Evolutionary conservation across 1,140 invertebrate genomes (phyloP), one percentile per base, ranked within the genome.

Genomic region (Microplitis demolitor): DNA sequence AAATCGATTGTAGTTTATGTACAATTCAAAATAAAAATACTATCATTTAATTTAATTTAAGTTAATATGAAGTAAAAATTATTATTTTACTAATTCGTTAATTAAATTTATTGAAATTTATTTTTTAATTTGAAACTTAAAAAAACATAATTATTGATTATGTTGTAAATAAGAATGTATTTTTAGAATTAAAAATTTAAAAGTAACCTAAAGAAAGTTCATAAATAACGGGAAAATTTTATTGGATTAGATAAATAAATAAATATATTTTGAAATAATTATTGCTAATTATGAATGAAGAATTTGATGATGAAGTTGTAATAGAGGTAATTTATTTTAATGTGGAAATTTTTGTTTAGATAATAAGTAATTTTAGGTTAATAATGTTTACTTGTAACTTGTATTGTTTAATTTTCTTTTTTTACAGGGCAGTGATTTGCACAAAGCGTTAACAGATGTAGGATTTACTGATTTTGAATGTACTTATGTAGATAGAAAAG

Each of bases 381-480:
- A 24, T 24, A 24, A 24, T 24, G 24, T 24, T 45, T 71, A 66
- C 14, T 63, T 45, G 3, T 11, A 33, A 60, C 58, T 4, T 53
- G 35, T 64, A 50, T 50, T 35, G 45, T 50, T 66, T 6, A 33
- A 67, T 66, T 71, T 54, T 24, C 64, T 64, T 56, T 33, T 66
- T 69, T 70, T 73, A 69, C 16, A 87, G 85, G 84, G 83, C 16
- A 84, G 81, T 56, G 80, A 82, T 54, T 71, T 86, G 35, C 76
- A 86, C 14, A 70, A 79, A 78, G 78, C 78, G 66, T 72, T 87
- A 33, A 70, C 69, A 11, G 68, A 80, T 51, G 78, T 82, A 62
- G 85, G 85, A 24, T 86, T 78, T n/a, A 81, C 69, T 3, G 79
- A 86, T 72, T 86, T 85, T 76, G 80, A 85, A 77, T 80, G 72